Evolutionary conservation across 1,140 invertebrate genomes (phyloP).

Genomic region (Platyscapa corneri): DNA sequence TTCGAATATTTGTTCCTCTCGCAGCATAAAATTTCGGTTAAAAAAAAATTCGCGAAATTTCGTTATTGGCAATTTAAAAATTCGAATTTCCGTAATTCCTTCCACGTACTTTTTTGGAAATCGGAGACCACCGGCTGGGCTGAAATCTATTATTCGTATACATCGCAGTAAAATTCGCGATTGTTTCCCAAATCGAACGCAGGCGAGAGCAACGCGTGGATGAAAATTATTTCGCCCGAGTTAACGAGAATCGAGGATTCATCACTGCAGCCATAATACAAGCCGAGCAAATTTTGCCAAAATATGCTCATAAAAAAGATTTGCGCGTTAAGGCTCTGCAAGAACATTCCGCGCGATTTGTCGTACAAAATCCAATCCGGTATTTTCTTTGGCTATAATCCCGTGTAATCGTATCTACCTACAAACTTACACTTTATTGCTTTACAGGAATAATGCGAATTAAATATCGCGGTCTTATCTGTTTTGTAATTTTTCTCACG

Average conservation of each 20-base stretch:
- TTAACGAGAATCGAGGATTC: background rate
- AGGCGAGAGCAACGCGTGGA: background rate
- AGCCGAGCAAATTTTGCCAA: background rate
- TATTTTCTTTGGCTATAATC: background rate
- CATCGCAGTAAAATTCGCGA: background rate
- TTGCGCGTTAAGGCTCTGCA: background rate
- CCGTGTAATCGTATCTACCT: background rate
- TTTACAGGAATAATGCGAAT: too few species aligned
- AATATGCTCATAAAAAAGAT: background rate
- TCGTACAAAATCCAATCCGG: background rate
- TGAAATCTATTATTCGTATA: background rate
- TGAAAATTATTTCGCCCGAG: conserved; percentile 20
- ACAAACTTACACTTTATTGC: too few species aligned
- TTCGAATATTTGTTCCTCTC: background rate
- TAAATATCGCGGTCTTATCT: too few species aligned
- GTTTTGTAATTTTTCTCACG: too few species aligned
- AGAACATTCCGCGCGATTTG: background rate
- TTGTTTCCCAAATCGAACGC: conserved; percentile 19
- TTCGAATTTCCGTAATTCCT: background rate
- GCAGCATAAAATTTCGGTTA: background rate
- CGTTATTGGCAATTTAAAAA: background rate
- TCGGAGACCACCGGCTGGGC: background rate
- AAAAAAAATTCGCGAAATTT: background rate
- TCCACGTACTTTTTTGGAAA: background rate
- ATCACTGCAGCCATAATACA: background rate